phyloP scores from a whole-genome alignment of 2,113 vertebrate genomes.

The Syrmaticus mikado region DNA sequence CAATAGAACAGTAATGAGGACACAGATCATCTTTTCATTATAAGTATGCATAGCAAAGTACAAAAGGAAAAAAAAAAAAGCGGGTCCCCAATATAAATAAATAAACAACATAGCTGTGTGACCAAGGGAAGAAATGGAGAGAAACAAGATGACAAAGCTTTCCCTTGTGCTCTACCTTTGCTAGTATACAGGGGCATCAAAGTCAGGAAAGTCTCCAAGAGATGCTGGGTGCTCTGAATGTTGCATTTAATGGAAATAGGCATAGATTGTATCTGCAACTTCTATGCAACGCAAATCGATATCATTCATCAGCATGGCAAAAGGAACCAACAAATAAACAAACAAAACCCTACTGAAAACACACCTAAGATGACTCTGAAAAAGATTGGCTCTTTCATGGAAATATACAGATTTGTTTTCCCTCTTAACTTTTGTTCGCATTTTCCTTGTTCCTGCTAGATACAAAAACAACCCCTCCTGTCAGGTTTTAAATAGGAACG shows the following conservation, averaged over 20 bases:
- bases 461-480: conserved; percentile 37
- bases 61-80: background rate
- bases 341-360: conserved; percentile 43
- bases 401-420: conserved; percentile 69
- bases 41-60: conserved; percentile 57
- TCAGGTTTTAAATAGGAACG: conserved; percentile 21
- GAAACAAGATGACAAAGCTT: conserved; percentile 70
- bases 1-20: conserved; percentile 74
- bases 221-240: background rate
- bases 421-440: conserved; percentile 37
- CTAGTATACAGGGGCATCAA: background rate
- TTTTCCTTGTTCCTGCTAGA: conserved; percentile 19
- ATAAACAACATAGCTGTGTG: conserved; percentile 18
- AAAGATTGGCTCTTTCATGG: conserved; percentile 45
- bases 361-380: conserved; percentile 45
- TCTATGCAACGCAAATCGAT: conserved; percentile 7
- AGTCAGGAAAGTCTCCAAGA: conserved; percentile 42
- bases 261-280: conserved; percentile 38
- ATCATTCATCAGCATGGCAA: conserved; percentile 43
- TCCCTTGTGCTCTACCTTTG: conserved; percentile 61
- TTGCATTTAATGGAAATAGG: conserved; percentile 45
- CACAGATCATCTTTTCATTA: conserved; percentile 74
- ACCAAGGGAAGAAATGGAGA: conserved; percentile 17
- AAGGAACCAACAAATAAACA: conserved; percentile 57
- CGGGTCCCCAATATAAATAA: conserved; percentile 69